Conservation (phyloP, 2,888 invertebrate species). For the Leistus spinibarbis region DNA sequence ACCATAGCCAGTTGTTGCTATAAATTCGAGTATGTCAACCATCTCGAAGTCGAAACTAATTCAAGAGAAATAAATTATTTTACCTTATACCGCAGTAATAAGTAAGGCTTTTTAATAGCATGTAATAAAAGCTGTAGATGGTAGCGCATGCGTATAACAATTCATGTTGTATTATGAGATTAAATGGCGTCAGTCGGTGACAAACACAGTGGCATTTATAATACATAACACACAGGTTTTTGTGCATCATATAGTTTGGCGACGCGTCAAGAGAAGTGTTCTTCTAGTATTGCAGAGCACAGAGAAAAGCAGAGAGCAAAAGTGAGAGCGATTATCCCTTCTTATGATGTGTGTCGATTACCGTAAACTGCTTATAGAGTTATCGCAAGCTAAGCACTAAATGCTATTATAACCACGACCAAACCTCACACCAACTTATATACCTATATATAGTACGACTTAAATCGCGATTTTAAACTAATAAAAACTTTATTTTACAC, state of each 20-base stretch:
- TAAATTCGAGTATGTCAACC: neutral
- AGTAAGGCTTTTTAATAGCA: neutral
- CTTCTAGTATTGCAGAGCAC: neutral
- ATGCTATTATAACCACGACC: constrained; percentile 34
- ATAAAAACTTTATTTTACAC: neutral
- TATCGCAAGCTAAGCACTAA: constrained; percentile 39
- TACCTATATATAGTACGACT: no score
- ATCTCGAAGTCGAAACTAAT: neutral
- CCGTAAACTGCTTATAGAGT: constrained; percentile 39
- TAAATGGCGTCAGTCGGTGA: neutral
- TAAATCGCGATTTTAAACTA: neutral
- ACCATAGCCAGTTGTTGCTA: no score
- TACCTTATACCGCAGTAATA: neutral
- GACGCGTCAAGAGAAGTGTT: neutral
- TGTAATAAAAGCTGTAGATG: neutral
- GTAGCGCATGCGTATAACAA: neutral
- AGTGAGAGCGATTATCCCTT: constrained; percentile 34
- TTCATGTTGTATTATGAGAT: neutral
- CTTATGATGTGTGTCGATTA: constrained; percentile 40
- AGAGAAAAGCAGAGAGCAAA: constrained; percentile 11
- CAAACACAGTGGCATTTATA: neutral
- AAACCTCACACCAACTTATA: neutral
- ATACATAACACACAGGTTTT: neutral
- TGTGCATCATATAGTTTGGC: constrained; percentile 2
- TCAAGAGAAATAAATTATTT: neutral